phyloP scores from a whole-genome alignment of 2,113 vertebrate species.

The Piaya cayana region DNA sequence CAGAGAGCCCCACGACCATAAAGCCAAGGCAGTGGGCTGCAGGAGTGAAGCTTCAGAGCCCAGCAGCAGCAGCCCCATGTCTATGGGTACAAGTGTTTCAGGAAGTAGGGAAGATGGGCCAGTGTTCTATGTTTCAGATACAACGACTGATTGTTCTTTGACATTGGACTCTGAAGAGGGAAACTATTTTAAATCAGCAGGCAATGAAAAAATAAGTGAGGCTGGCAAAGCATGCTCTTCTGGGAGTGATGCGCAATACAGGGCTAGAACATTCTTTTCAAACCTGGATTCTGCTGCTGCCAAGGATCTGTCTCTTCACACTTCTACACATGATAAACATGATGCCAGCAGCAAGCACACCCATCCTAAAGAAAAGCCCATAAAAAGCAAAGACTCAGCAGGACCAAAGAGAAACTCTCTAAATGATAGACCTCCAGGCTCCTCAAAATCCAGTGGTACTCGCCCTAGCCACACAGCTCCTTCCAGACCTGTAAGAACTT shows the following conservation, averaged over 20 bases:
- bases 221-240: constrained; percentile 12
- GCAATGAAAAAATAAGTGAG: constrained; percentile 28
- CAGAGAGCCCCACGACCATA: constrained; percentile 28
- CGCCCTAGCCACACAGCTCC: constrained; percentile 30
- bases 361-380: constrained; percentile 52
- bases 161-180: constrained; percentile 87
- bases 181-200: constrained; percentile 63
- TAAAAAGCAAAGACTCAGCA: constrained; percentile 70
- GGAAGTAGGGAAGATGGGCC: constrained; percentile 74
- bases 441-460: constrained; percentile 32
- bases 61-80: constrained; percentile 74
- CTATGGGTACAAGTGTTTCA: constrained; percentile 75
- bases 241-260: constrained; percentile 26
- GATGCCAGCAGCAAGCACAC: constrained; percentile 50
- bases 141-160: constrained; percentile 85
- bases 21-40: constrained; percentile 62
- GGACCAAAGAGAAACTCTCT: constrained; percentile 71
- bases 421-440: constrained; percentile 58
- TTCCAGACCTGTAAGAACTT: constrained; percentile 76
- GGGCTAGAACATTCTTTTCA: constrained; percentile 71
- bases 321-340: constrained; percentile 38
- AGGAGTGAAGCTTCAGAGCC: constrained; percentile 75
- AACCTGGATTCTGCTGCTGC: constrained; percentile 61
- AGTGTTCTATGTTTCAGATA: constrained; percentile 79
- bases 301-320: constrained; percentile 35